A percentile compares a stretch with the other conserved stretches of the same genome.
phyloP scores from a whole-genome alignment of 2,888 invertebrate genomes.

The Dioctria rufipes region DNA sequence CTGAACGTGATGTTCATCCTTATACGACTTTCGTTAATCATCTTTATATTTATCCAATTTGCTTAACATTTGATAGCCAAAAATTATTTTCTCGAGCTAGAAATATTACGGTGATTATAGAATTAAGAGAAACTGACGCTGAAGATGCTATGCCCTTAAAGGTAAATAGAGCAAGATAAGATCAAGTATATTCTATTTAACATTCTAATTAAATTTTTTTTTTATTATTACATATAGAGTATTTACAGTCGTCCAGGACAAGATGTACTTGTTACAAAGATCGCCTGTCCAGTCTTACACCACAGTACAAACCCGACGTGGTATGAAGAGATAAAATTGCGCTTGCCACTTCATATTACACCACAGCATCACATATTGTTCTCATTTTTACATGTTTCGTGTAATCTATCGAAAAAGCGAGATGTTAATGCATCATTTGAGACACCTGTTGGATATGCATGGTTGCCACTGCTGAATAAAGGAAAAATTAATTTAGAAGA shows the following conservation, averaged over 20 bases:
- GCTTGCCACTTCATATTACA: conserved; percentile 88
- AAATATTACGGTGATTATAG: conserved; percentile 93
- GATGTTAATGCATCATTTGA: conserved; percentile 80
- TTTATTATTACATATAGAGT: conserved; percentile 72
- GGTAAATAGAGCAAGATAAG: conserved; percentile 72
- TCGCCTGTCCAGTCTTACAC: conserved; percentile 87
- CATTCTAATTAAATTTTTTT: conserved; percentile 12
- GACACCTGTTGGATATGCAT: conserved; percentile 93
- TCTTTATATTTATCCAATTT: conserved; percentile 91
- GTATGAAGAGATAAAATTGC: conserved; percentile 95
- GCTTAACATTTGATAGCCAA: conserved; percentile 90
- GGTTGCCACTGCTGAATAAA: conserved; percentile 89
- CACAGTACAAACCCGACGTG: conserved; percentile 92
- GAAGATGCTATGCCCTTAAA: conserved; percentile 80
- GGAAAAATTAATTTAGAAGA: conserved; percentile 89
- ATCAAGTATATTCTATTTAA: no score
- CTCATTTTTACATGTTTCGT: conserved; percentile 96
- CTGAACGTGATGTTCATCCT: conserved; percentile 82
- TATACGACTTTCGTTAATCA: conserved; percentile 90
- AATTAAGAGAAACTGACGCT: conserved; percentile 87
- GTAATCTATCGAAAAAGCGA: conserved; percentile 86
- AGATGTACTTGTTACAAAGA: conserved; percentile 77
- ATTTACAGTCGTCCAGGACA: conserved; percentile 83
- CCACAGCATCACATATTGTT: conserved; percentile 93
- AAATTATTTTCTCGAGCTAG: conserved; percentile 93